Percentiles rank a stretch among this genome's conserved stretches.
These are phyloP conservation scores for Blera fallax DNA, from an alignment of 2,888 invertebrate species.

Conservation along the genomic window DNA sequence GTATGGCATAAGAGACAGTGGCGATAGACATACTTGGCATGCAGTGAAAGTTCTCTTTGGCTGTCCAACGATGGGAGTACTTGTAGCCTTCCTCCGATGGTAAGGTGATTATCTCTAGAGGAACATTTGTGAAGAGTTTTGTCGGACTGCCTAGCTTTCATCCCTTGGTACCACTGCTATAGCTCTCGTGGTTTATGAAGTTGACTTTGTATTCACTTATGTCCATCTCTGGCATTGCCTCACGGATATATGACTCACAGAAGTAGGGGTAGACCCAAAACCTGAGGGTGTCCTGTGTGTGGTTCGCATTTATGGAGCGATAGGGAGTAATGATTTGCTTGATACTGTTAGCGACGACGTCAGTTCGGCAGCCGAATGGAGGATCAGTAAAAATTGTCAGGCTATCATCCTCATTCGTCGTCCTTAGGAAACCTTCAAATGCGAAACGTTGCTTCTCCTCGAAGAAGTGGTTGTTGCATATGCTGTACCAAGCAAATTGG, in stretches of 20 bases:
- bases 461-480: constrained; percentile 95
- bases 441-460: constrained; percentile 81
- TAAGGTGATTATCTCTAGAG: constrained; percentile 80
- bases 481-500: constrained; percentile 92
- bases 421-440: constrained; percentile 30
- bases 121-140: constrained; percentile 92
- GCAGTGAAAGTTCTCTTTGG: constrained; percentile 89
- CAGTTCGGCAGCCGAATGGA: constrained; percentile 95
- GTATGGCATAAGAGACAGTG: constrained; percentile 86
- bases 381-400: constrained; percentile 90
- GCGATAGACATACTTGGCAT: constrained; percentile 87
- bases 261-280: constrained; percentile 95
- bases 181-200: constrained; percentile 82
- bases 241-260: constrained; percentile 89
- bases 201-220: constrained; percentile 95
- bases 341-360: constrained; percentile 89
- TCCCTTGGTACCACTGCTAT: constrained; percentile 83
- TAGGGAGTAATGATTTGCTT: constrained; percentile 84
- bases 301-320: constrained; percentile 82
- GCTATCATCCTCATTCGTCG: constrained; percentile 82
- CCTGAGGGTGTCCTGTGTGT: constrained; percentile 84
- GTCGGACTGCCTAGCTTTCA: constrained; percentile 92
- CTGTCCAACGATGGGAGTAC: constrained; percentile 88
- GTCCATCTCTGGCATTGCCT: constrained; percentile 86
- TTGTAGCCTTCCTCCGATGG: constrained; percentile 85